Base-by-base conservation (phyloP, 2,113 vertebrate species). In the Oenanthe melanoleuca region DNA sequence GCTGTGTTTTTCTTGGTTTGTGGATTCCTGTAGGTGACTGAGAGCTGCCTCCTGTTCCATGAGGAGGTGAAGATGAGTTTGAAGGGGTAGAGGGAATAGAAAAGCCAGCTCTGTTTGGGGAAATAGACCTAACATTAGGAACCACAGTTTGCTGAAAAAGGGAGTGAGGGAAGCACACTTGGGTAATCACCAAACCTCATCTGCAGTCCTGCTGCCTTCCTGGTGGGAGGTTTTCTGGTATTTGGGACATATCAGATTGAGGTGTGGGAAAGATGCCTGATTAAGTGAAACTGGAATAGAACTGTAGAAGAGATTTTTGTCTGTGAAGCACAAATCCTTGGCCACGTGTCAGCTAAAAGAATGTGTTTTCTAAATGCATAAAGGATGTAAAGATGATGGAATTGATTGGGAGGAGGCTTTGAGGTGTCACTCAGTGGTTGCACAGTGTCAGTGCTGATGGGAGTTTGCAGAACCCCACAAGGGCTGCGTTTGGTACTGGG, bases 401-500 rank as follows among this genome's bases (percentile, higher is more conserved):
- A 66, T 21, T 53, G 88, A 72, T 70, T 40, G 66, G 75, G 80
- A 88, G 55, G 60, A 0, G 3, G 24, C 88, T 88, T 88, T 88
- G 88, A 85, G 65, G 66, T 49, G 26, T 29, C 31, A 3, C 28
- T 86, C 5, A 1, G 81, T 42, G 50, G 70, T 10, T 67, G 64
- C 42, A 7, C 4, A 0, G 38, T 38, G 56, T 33, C 70, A n/a
- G 5, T 73, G 64, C 63, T 55, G 60, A 17, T n/a, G 44, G 22
- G 44, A 92, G 61, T 6, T 3, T 14, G 28, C 55, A 34, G 4
- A 78, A 8, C 21, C 37, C 33, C 1, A 0, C 8, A 1, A 4
- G 42, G 49, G 45, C 9, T 23, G 44, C 50, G 8, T n/a, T 86
- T 42, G 78, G 22, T 56, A 1, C 37, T 3, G 75, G 71, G 42